These are phyloP conservation scores for Sinella curviseta DNA, from an alignment of 1,140 invertebrate species.

Conservation along the genomic window DNA sequence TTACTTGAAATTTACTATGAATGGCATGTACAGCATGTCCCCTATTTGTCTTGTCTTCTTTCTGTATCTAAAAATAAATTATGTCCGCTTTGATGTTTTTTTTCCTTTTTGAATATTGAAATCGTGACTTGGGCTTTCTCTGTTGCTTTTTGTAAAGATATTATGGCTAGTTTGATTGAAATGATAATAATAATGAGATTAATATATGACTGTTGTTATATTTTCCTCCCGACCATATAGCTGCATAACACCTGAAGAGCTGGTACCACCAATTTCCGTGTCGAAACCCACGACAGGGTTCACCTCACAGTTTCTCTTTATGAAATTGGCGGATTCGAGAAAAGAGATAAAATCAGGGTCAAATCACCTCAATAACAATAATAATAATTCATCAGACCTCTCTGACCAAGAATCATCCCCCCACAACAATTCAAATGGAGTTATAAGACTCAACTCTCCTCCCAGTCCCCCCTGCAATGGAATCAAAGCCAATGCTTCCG, in stretches of 20 bases:
- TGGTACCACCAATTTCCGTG: constrained; percentile 25
- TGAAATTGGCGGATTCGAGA: constrained; percentile 54
- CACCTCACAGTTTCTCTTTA: constrained; percentile 55
- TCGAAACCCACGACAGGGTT: constrained; percentile 31
- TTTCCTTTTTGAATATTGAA: not conserved
- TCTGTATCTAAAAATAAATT: not conserved
- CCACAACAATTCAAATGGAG: constrained; percentile 43
- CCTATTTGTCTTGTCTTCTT: constrained; percentile 6
- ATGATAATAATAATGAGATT: not conserved
- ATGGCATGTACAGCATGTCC: not conserved
- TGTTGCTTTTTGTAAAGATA: constrained; percentile 35
- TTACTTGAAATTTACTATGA: not conserved
- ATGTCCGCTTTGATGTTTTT: not conserved
- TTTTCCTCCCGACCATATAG: constrained; percentile 32
- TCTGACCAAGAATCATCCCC: constrained; percentile 7
- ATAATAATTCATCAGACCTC: constrained; percentile 33
- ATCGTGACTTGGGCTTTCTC: constrained; percentile 44
- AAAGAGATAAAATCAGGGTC: constrained; percentile 52
- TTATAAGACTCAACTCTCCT: constrained; percentile 27
- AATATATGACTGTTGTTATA: not conserved
- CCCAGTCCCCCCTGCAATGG: constrained; percentile 10
- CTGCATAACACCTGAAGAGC: constrained; percentile 45
- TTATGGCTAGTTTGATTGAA: not conserved
- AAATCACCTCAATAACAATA: constrained; percentile 49
- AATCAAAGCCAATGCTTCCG: constrained; percentile 5